These are phyloP conservation scores for Ypsolopha sequella DNA, from an alignment of 2,888 invertebrate genomes.

Conservation along the genomic window DNA sequence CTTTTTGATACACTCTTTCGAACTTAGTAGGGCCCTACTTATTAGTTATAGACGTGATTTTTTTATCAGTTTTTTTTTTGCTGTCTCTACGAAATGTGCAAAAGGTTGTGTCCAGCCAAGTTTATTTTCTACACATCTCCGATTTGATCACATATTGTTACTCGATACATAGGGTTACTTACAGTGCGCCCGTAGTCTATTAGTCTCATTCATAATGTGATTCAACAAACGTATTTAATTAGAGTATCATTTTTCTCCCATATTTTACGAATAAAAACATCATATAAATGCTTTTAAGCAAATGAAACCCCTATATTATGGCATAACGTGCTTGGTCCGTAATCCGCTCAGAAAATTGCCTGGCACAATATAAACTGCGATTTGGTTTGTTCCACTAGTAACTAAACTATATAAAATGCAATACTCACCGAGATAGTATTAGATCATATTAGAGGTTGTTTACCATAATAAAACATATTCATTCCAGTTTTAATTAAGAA, in stretches of 20 bases:
- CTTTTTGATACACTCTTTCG: too few relatives aligned
- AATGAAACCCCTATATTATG: constrained; percentile 61
- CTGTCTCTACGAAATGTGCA: not conserved
- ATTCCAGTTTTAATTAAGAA: too few relatives aligned
- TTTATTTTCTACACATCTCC: not conserved
- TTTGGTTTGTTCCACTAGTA: not conserved
- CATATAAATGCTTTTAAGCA: constrained; percentile 58
- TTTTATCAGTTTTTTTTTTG: too few relatives aligned
- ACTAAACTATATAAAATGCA: not conserved
- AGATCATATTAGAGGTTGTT: too few relatives aligned
- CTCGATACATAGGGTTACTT: not conserved
- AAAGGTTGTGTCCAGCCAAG: not conserved
- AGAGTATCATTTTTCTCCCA: constrained; percentile 23
- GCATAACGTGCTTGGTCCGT: constrained; percentile 58
- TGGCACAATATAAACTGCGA: constrained; percentile 33
- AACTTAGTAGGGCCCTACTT: too few relatives aligned
- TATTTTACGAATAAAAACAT: constrained; percentile 42
- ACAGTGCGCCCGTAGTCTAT: not conserved
- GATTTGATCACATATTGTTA: not conserved
- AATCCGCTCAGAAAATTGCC: constrained; percentile 53
- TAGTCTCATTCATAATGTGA: not conserved
- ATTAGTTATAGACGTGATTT: too few relatives aligned
- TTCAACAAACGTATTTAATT: constrained; percentile 24
- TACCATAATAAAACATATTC: too few relatives aligned
- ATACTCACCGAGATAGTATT: not conserved